phyloP scores from a whole-genome alignment of 2,113 vertebrate species.

The Cettia cetti region DNA sequence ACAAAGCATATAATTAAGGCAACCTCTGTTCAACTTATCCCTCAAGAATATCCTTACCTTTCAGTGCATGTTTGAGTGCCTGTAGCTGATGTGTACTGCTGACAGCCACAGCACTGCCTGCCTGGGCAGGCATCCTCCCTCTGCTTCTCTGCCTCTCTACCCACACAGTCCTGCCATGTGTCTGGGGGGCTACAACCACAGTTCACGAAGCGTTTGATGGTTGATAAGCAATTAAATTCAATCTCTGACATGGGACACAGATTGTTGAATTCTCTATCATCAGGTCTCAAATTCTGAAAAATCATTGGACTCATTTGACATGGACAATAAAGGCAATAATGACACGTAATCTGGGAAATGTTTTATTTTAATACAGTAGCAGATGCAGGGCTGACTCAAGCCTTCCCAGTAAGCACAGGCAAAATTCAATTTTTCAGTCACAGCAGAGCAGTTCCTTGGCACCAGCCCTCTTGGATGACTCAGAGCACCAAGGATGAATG shows the following conservation, averaged over 20 bases:
- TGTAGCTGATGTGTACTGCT: neutral
- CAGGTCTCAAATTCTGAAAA: neutral
- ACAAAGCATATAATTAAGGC: neutral
- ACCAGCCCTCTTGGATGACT: conserved; percentile 42
- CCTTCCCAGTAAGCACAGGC: conserved; percentile 27
- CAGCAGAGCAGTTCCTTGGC: conserved; percentile 47
- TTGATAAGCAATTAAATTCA: neutral
- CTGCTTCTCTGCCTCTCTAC: neutral
- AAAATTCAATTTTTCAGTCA: conserved; percentile 16
- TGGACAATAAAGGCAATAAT: neutral
- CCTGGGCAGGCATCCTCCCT: neutral
- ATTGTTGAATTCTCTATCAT: neutral
- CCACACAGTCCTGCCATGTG: neutral
- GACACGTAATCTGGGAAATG: neutral
- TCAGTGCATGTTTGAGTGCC: neutral
- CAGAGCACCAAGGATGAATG: neutral
- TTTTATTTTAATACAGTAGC: neutral
- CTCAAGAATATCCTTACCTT: neutral
- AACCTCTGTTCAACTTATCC: neutral
- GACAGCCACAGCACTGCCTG: neutral
- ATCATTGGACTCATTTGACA: neutral
- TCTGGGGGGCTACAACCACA: neutral
- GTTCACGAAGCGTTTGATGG: neutral
- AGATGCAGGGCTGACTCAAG: conserved; percentile 37
- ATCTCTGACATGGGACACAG: neutral